A percentile compares a stretch with the other conserved stretches of the same genome.
Evolutionary conservation across 1,140 invertebrate genomes (phyloP).

Genomic region (Glossosoma conforme): DNA sequence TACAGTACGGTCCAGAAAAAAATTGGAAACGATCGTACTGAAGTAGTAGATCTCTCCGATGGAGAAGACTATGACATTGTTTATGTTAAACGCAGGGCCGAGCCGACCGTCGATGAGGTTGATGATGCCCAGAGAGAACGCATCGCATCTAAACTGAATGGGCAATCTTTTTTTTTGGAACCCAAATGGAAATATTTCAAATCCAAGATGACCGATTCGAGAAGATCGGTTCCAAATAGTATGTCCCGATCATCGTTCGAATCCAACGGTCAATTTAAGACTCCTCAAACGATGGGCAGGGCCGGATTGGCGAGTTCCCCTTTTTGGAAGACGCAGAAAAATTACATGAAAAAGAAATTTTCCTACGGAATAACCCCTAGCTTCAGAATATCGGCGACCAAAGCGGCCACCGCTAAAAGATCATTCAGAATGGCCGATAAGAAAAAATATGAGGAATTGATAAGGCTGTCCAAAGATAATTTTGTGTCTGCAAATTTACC

Average conservation of each 20-base stretch:
- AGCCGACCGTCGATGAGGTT: background rate
- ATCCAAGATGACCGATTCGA: background rate
- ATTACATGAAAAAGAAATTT: no score
- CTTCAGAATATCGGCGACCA: no score
- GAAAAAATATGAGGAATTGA: constrained; percentile 44
- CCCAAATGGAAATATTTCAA: constrained; percentile 1
- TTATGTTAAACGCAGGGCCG: constrained; percentile 11
- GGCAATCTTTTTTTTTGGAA: background rate
- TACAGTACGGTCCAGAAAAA: background rate
- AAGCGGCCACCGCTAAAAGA: constrained; percentile 37
- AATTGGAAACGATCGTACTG: constrained; percentile 2
- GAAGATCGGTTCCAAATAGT: constrained; percentile 2
- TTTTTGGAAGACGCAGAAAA: constrained; percentile 15
- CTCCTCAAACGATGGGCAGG: constrained; percentile 12
- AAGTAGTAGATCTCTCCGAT: constrained; percentile 14
- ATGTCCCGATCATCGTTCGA: constrained; percentile 1
- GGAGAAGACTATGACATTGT: constrained; percentile 20
- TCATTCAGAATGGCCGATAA: constrained; percentile 48
- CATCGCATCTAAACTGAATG: background rate
- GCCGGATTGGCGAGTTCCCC: constrained; percentile 9
- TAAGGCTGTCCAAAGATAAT: constrained; percentile 39
- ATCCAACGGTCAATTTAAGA: constrained; percentile 11
- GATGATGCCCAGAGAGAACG: constrained; percentile 1
- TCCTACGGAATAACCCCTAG: no score
- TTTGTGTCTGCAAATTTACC: constrained; percentile 33